Evolutionary conservation across 2,797 vertebrate species (phyloP).

Genomic region (Labroides dimidiatus): DNA sequence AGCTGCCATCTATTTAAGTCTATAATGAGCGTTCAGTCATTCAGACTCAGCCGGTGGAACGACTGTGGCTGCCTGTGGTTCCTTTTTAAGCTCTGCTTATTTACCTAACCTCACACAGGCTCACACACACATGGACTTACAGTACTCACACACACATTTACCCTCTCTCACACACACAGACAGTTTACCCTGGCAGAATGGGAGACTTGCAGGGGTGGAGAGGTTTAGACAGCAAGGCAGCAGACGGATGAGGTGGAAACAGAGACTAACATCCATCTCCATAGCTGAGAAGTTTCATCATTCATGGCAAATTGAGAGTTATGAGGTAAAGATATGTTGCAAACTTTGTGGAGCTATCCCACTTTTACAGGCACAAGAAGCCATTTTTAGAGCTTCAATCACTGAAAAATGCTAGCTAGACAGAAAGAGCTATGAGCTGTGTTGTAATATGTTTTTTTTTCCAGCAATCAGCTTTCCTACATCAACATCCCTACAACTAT

Average conservation of each 20-base stretch:
- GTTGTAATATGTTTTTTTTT: not conserved
- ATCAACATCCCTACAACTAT: slow-evolving; percentile 10
- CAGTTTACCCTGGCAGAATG: slow-evolving; percentile 78
- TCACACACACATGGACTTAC: slow-evolving; percentile 50
- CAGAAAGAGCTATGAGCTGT: not conserved
- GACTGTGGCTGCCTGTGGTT: slow-evolving; percentile 81
- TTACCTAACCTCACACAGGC: slow-evolving; percentile 82
- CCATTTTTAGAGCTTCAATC: slow-evolving; percentile 29
- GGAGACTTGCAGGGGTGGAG: slow-evolving; percentile 65
- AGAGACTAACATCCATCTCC: slow-evolving; percentile 78
- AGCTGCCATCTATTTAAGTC: slow-evolving; percentile 81
- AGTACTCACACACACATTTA: slow-evolving; percentile 23
- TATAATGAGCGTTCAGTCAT: slow-evolving; percentile 82
- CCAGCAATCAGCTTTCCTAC: not conserved
- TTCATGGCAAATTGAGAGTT: slow-evolving; percentile 74
- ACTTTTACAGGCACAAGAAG: slow-evolving; percentile 57
- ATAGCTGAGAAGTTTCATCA: slow-evolving; percentile 78
- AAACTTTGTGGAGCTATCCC: slow-evolving; percentile 53
- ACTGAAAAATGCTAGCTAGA: slow-evolving; percentile 11
- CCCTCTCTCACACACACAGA: slow-evolving; percentile 19
- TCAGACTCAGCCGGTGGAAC: slow-evolving; percentile 78
- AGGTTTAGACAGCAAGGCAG: slow-evolving; percentile 76
- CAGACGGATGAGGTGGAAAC: slow-evolving; percentile 81
- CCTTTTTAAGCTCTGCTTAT: slow-evolving; percentile 82
- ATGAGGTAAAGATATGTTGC: slow-evolving; percentile 72